Evolutionary conservation across 2,888 invertebrate species (phyloP).

Genomic region (Dynastes hyllus): DNA sequence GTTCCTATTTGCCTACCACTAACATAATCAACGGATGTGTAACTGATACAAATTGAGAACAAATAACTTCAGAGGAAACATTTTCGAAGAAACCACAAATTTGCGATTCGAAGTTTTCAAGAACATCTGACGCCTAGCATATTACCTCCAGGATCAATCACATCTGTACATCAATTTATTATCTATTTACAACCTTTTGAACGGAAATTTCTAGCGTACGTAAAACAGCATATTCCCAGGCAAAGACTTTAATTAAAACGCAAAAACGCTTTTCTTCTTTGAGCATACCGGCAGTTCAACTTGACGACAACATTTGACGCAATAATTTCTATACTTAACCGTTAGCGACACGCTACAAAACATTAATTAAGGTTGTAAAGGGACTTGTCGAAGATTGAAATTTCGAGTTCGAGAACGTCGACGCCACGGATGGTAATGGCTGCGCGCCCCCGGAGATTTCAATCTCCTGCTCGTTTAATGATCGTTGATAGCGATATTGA

Average conservation of each 20-base stretch:
- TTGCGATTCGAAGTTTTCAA: no score
- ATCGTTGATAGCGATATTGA: constrained; percentile 32
- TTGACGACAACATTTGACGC: not conserved
- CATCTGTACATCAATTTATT: no score
- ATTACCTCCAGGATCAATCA: no score
- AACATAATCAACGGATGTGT: no score
- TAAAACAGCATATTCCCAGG: not conserved
- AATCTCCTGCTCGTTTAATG: constrained; percentile 30
- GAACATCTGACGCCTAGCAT: no score
- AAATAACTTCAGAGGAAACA: no score
- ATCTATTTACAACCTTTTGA: not conserved
- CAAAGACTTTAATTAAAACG: constrained; percentile 7
- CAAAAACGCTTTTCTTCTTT: not conserved
- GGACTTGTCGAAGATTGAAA: constrained; percentile 23
- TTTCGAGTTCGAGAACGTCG: constrained; percentile 12
- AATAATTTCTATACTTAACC: constrained; percentile 15
- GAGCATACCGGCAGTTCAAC: not conserved
- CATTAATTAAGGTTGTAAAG: constrained; percentile 35
- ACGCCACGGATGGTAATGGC: constrained; percentile 25
- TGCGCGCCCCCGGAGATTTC: constrained; percentile 24
- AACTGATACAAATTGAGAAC: no score
- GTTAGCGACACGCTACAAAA: constrained; percentile 26
- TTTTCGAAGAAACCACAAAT: no score
- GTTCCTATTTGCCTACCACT: no score
- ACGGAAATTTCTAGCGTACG: not conserved